These are phyloP conservation scores for Scopus umbretta DNA, from an alignment of 2,113 vertebrate species.

Conservation along the genomic window DNA sequence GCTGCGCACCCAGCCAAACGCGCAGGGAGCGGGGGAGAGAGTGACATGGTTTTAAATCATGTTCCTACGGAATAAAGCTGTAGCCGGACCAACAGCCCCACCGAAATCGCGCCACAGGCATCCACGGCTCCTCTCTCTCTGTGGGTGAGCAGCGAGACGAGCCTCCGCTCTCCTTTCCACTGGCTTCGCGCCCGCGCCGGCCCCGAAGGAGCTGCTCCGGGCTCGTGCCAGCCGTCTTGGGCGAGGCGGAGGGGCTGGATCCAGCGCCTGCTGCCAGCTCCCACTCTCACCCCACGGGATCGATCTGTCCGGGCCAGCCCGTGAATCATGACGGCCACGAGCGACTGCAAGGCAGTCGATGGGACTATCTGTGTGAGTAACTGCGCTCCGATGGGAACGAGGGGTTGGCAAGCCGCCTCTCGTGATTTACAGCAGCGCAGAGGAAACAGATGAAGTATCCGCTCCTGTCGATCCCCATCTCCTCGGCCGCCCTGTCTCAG, in stretches of 20 bases:
- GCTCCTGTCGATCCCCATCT: accelerated
- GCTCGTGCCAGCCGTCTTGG: accelerated
- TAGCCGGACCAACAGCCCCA: background rate
- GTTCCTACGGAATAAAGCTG: accelerated
- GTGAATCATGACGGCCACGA: accelerated
- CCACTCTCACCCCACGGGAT: accelerated
- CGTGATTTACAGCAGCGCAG: background rate
- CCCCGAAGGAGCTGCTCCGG: accelerated
- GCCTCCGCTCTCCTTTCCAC: background rate
- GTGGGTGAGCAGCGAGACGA: accelerated
- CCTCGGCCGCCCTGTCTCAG: background rate
- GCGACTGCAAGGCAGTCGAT: accelerated
- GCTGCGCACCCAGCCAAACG: slow-evolving; percentile 9
- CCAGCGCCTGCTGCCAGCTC: too few species aligned
- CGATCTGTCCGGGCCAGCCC: accelerated
- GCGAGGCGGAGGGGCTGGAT: accelerated
- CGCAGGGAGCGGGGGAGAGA: background rate
- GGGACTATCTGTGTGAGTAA: accelerated
- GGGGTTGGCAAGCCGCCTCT: background rate
- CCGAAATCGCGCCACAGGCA: accelerated
- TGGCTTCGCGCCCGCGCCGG: accelerated
- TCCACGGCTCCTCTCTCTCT: accelerated
- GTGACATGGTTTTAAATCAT: background rate
- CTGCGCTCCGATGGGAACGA: accelerated
- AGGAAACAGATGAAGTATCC: background rate